These are phyloP conservation scores for Pipistrellus kuhlii DNA, from an alignment of 2,797 vertebrate genomes.

Conservation along the genomic window DNA sequence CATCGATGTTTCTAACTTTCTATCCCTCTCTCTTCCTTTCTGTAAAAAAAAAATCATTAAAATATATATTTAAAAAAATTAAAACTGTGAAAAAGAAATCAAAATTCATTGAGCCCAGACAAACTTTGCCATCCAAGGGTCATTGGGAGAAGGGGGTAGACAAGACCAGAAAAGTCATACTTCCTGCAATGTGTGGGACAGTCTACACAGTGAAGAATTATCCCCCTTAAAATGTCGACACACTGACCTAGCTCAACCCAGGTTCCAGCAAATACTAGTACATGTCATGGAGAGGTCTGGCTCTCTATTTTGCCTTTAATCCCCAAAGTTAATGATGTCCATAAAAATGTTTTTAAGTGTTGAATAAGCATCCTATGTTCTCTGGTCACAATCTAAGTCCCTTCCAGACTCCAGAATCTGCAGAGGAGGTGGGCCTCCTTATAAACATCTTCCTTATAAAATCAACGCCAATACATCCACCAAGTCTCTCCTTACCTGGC, in stretches of 20 bases:
- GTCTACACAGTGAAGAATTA: neutral
- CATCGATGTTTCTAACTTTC: no score
- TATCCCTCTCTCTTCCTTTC: no score
- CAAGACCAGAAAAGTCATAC: neutral
- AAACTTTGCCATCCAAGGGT: neutral
- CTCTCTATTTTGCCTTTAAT: neutral
- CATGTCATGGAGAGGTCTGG: neutral
- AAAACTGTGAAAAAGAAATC: conserved; percentile 7
- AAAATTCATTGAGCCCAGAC: neutral
- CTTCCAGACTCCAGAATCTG: neutral
- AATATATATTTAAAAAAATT: neutral
- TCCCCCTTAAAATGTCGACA: neutral
- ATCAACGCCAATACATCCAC: conserved; percentile 16
- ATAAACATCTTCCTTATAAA: neutral
- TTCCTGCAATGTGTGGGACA: neutral
- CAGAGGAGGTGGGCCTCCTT: neutral
- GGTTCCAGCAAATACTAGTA: neutral
- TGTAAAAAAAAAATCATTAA: neutral
- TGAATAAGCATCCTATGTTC: neutral
- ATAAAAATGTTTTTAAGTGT: neutral
- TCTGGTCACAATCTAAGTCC: neutral
- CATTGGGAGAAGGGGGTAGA: neutral
- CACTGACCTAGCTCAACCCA: neutral
- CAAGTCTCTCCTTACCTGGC: neutral
- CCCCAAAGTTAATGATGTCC: neutral